Conservation (phyloP, 2,797 vertebrate genomes). For the Urocyon cinereoargenteus region DNA sequence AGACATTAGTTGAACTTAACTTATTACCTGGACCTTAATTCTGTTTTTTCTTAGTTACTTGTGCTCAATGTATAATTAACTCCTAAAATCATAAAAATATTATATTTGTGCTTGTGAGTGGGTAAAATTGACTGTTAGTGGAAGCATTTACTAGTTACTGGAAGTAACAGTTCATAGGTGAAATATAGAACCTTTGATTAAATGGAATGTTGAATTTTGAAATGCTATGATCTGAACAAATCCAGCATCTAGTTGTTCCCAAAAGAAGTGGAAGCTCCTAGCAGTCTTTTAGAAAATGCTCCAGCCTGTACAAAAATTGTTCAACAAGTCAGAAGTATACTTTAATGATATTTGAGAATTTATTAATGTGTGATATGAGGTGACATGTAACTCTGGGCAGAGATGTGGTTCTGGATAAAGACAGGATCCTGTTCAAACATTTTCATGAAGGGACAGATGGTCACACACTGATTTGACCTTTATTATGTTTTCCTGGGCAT, state of each 20-base stretch:
- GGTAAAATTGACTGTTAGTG: background rate
- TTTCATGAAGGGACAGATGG: constrained; percentile 32
- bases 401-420: constrained; percentile 41
- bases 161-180: constrained; percentile 22
- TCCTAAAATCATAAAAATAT: background rate
- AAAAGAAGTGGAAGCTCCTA: background rate
- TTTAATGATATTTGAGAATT: constrained; percentile 44
- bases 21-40: background rate
- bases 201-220: constrained; percentile 36
- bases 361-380: constrained; percentile 42
- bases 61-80: background rate
- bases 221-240: background rate
- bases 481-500: constrained; percentile 52
- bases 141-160: background rate
- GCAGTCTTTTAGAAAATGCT: background rate
- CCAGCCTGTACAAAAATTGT: background rate
- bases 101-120: background rate
- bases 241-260: background rate
- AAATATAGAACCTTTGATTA: constrained; percentile 32
- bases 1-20: background rate
- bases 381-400: constrained; percentile 12
- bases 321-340: background rate
- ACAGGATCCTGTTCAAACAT: constrained; percentile 28
- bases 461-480: constrained; percentile 40
- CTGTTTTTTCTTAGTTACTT: constrained; percentile 11